These are phyloP conservation scores for Cecidostiba fungosa DNA, from an alignment of 2,888 invertebrate species.

Conservation along the genomic window DNA sequence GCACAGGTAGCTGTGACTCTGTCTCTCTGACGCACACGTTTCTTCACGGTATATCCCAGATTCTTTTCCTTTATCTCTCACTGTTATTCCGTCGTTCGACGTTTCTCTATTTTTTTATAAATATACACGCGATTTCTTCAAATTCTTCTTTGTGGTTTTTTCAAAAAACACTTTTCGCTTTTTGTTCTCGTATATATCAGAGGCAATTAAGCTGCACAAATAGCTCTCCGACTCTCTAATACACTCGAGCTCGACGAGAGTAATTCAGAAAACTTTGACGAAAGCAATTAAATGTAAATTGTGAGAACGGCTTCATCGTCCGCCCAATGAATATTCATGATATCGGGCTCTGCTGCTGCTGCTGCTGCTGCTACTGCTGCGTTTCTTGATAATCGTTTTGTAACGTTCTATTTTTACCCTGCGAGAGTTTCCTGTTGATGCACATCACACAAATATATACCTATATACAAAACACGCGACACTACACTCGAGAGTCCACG, in stretches of 20 bases:
- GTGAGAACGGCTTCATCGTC: conserved; percentile 49
- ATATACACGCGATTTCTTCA: background rate
- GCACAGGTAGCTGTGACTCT: conserved; percentile 40
- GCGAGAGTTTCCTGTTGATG: conserved; percentile 36
- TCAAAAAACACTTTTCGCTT: too few species aligned
- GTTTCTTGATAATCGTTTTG: conserved; percentile 54
- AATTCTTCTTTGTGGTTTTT: too few species aligned
- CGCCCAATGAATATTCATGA: conserved; percentile 51
- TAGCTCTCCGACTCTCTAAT: background rate
- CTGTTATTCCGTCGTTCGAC: background rate
- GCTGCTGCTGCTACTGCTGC: conserved; percentile 27
- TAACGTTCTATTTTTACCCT: conserved; percentile 49
- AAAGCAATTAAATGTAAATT: conserved; percentile 62
- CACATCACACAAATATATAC: background rate
- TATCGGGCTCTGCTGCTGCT: conserved; percentile 38
- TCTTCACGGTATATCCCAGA: background rate
- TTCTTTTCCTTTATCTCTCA: background rate
- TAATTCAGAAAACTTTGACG: conserved; percentile 51
- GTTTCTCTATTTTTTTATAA: background rate
- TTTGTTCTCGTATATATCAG: background rate
- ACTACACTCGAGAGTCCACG: background rate
- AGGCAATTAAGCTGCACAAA: background rate
- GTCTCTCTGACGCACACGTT: background rate
- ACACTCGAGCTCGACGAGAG: background rate
- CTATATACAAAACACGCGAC: background rate